Percentiles rank a stretch among this genome's conserved stretches.
Conservation (phyloP, 2,888 invertebrate species). For the Macrophya alboannulata region DNA sequence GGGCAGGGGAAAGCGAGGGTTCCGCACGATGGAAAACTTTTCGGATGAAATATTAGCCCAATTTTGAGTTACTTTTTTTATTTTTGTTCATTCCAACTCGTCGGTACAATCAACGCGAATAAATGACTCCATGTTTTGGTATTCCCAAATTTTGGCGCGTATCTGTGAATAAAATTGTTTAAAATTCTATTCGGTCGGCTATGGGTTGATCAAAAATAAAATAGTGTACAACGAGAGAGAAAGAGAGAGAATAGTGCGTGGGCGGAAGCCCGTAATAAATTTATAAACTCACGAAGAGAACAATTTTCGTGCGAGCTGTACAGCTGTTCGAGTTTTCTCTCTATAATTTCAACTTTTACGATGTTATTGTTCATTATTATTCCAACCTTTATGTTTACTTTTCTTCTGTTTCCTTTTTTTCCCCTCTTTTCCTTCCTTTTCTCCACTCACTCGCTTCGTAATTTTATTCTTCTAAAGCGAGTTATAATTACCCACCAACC, state of each 20-base stretch:
- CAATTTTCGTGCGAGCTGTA: slow-evolving; percentile 13
- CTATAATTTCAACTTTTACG: slow-evolving; percentile 22
- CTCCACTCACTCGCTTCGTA: neutral
- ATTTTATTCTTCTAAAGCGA: neutral
- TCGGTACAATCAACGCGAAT: neutral
- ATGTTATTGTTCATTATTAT: slow-evolving; percentile 38
- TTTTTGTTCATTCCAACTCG: neutral
- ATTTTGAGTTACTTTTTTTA: neutral
- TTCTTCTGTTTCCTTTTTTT: neutral
- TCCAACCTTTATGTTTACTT: slow-evolving; percentile 32
- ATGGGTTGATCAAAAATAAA: neutral
- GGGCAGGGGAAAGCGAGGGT: too few species aligned
- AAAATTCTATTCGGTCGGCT: neutral
- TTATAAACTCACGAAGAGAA: slow-evolving; percentile 19
- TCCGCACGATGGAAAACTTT: neutral
- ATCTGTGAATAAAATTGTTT: neutral
- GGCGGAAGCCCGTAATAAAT: neutral
- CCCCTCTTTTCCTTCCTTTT: neutral
- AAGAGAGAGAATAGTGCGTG: neutral
- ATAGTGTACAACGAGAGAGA: neutral
- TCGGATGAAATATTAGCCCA: neutral
- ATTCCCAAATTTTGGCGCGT: neutral
- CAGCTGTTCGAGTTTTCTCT: slow-evolving; percentile 11
- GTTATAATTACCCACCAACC: slow-evolving; percentile 13
- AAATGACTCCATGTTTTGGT: neutral